Evolutionary conservation across 2,888 invertebrate genomes (phyloP).

Genomic region (Rutpela maculata): DNA sequence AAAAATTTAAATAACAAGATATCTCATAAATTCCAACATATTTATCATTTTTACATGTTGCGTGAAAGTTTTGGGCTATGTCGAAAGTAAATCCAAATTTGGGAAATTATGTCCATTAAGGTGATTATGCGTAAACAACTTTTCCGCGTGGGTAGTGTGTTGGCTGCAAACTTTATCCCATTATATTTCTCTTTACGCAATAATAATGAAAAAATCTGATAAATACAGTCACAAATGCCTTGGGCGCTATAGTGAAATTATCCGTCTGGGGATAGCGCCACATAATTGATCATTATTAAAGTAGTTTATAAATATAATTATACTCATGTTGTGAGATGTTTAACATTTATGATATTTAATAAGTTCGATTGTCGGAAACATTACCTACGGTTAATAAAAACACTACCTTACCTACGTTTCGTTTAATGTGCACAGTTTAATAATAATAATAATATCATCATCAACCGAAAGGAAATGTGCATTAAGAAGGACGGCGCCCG

Average conservation of each 20-base stretch:
- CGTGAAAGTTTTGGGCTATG: background rate
- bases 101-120: background rate
- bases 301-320: background rate
- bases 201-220: background rate
- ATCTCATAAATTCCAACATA: background rate
- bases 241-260: background rate
- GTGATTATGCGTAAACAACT: conserved; percentile 2
- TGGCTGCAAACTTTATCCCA: background rate
- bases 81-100: conserved; percentile 1
- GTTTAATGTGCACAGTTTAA: too few relatives aligned
- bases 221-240: background rate
- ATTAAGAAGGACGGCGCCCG: too few relatives aligned
- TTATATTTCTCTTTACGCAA: background rate
- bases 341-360: background rate
- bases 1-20: background rate
- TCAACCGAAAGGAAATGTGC: too few relatives aligned
- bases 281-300: background rate
- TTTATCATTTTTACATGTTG: background rate
- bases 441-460: too few relatives aligned
- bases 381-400: too few relatives aligned
- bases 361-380: too few relatives aligned
- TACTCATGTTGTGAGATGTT: background rate
- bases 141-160: conserved; percentile 3
- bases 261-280: background rate
- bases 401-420: too few relatives aligned